phyloP scores from a whole-genome alignment of 2,888 invertebrate species.

The Pecten maximus region DNA sequence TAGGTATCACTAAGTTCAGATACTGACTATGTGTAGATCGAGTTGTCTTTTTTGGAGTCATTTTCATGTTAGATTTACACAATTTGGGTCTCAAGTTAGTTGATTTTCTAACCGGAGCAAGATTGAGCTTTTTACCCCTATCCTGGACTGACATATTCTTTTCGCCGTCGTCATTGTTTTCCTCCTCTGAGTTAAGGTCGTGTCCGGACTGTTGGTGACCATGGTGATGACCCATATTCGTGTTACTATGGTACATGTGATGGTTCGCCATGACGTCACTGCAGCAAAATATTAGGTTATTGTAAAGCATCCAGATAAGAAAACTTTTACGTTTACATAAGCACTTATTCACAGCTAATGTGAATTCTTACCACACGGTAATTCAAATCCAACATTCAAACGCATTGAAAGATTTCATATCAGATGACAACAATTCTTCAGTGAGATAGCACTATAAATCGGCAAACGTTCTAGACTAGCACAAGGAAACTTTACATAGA shows the following conservation, averaged over 20 bases:
- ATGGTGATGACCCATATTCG: background rate
- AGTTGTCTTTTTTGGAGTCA: conserved; percentile 31
- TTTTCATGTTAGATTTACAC: background rate
- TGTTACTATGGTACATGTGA: background rate
- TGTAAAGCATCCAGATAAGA: no score
- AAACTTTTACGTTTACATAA: no score
- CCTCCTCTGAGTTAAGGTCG: background rate
- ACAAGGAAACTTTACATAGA: no score
- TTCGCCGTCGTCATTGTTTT: background rate
- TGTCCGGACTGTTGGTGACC: background rate
- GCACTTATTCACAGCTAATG: no score
- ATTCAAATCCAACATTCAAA: no score
- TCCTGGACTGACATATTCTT: conserved; percentile 43
- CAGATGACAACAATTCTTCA: no score
- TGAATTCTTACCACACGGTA: no score
- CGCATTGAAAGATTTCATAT: no score
- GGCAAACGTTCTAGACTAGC: no score
- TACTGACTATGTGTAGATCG: conserved; percentile 42
- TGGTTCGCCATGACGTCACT: conserved; percentile 5
- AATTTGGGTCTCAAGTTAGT: background rate
- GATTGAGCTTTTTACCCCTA: conserved; percentile 47
- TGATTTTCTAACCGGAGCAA: conserved; percentile 49
- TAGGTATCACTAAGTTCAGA: conserved; percentile 48
- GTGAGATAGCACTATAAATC: no score
- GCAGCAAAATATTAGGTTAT: no score